phyloP scores from a whole-genome alignment of 1,140 invertebrate genomes.

The Galleria mellonella region DNA sequence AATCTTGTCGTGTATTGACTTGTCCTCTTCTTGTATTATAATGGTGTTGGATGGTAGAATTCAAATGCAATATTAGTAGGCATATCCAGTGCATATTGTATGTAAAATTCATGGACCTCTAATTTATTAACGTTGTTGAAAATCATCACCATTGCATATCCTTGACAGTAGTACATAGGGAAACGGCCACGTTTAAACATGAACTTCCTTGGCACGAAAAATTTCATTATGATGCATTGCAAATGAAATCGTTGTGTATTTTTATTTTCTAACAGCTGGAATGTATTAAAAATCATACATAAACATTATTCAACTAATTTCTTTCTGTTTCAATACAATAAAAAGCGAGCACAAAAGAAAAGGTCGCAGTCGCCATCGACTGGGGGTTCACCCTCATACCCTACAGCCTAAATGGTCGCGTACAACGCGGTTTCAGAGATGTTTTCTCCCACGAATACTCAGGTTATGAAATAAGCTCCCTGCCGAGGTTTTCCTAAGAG shows the following conservation, averaged over 20 bases:
- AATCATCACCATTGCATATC: conserved; percentile 17
- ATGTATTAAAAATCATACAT: not conserved
- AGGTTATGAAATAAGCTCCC: no score
- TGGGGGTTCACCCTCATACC: no score
- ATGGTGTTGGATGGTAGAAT: conserved; percentile 31
- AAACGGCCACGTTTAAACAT: conserved; percentile 27
- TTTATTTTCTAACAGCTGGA: conserved; percentile 31
- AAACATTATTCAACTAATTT: no score
- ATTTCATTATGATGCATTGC: conserved; percentile 37
- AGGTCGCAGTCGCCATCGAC: no score
- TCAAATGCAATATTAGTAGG: conserved; percentile 31
- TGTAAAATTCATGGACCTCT: conserved; percentile 41
- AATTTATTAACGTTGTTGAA: conserved; percentile 24
- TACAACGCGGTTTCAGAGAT: no score
- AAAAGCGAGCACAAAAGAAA: no score
- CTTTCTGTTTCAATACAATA: no score
- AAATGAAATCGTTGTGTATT: conserved; percentile 14
- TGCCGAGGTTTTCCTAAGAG: no score
- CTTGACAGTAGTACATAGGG: conserved; percentile 46
- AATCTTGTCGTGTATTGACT: conserved; percentile 22
- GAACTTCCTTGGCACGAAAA: conserved; percentile 25
- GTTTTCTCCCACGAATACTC: no score
- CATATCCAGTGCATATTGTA: conserved; percentile 17
- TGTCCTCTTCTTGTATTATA: conserved; percentile 30
- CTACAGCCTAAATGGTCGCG: no score